Base-by-base conservation (phyloP, 2,797 vertebrate species). In the Bovichtus diacanthus region DNA sequence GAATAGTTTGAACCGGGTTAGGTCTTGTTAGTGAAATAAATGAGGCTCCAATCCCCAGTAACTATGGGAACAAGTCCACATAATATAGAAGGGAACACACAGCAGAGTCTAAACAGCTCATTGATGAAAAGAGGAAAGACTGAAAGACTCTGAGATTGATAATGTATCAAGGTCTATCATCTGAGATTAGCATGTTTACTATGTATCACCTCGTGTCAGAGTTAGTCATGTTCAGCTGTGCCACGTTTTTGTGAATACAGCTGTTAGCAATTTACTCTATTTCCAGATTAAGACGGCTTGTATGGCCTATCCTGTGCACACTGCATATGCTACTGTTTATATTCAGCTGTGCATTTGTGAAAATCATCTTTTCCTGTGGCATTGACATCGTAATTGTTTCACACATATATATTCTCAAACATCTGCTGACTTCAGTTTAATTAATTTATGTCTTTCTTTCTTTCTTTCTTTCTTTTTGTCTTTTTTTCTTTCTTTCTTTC, bases 21-120 rank as follows among this genome's bases (percentile, higher is more conserved):
- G 73, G 51, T 71, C 81, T 88, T 71, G 62, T 88, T 90, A 87
- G 87, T 51, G 76, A 78, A 89, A 88, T 74, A 75, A 81, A 83
- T 88, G 78, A 83, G 78, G 58, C 74, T 87, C 64, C 60, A 51
- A 82, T 90, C 75, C 76, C 31, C 51, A 51, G 81, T 87, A 84
- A 78, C 85, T 88, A 82, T 84, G 78, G 85, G 70, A 91, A 86
- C 85, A 70, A 70, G 51, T 44, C 46, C 41, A 29, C 74, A 46
- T 74, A 41, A 80, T 63, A 62, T 58, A 86, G 61, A 68, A 60
- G 85, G 54, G 68, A 62, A 54, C 64, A 50, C 51, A 15, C 55
- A 38, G 69, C 59, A 8, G 19, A 61, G 64, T 67, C 46, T 34
- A 27, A 63, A 70, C 44, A 56, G 62, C 73, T 78, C 63, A 65